A percentile compares a stretch with the other conserved stretches of the same genome.
Conservation (phyloP, 2,113 vertebrate genomes). For the Castor canadensis region DNA sequence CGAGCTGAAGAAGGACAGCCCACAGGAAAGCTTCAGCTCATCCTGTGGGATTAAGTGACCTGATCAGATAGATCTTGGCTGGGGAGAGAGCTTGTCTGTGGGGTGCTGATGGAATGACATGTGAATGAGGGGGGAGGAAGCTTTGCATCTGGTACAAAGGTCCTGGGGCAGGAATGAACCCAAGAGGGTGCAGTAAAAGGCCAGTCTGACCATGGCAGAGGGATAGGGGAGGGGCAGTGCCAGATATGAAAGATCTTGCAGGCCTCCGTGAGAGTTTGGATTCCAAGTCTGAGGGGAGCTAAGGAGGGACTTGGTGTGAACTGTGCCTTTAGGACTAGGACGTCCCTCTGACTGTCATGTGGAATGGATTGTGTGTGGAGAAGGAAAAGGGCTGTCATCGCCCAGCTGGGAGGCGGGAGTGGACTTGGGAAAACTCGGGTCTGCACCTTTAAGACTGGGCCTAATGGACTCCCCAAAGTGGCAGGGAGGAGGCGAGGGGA, state of each 20-base stretch:
- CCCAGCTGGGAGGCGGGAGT: rapidly evolving
- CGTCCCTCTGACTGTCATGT: rapidly evolving
- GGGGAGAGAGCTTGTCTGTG: background rate
- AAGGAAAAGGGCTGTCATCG: too few species aligned
- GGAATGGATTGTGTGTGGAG: rapidly evolving
- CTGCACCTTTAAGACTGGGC: too few species aligned
- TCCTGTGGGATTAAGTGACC: too few species aligned
- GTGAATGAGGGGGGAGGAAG: background rate
- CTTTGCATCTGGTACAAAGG: background rate
- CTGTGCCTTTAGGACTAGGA: background rate
- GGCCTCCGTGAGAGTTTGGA: rapidly evolving
- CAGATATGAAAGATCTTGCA: too few species aligned
- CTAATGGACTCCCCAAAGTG: too few species aligned
- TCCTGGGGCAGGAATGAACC: background rate
- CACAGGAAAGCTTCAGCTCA: background rate
- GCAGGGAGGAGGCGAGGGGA: rapidly evolving
- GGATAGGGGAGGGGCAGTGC: rapidly evolving
- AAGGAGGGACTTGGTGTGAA: rapidly evolving
- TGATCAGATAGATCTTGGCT: rapidly evolving
- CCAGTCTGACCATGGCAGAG: too few species aligned
- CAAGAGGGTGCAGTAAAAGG: too few species aligned
- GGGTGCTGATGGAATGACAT: rapidly evolving
- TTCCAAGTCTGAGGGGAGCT: too few species aligned
- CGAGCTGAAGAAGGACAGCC: background rate
- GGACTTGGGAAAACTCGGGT: rapidly evolving